Base-by-base conservation (phyloP, 2,113 vertebrate genomes). In the Actenoides hombroni region DNA sequence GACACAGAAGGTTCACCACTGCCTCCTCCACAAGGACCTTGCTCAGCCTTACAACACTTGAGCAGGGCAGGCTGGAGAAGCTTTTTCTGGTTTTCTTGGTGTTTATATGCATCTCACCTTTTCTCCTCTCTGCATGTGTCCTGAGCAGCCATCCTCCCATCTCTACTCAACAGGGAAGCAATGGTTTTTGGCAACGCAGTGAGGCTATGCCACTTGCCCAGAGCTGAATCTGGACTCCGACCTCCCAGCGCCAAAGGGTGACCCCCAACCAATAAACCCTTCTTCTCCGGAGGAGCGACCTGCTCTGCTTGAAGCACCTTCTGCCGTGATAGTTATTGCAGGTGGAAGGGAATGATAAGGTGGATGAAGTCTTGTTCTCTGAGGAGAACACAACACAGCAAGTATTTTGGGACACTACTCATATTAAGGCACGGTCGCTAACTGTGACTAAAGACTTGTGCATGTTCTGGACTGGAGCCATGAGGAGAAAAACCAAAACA, bases 91-190 rank as follows among this genome's bases (percentile, higher is more conserved):
- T 44, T 67, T 68, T 42, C 64, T 13, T 65, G 29, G 16, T 31
- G 37, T 39, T 65, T 13, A 9, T 7, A 17, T 5, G 40, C 24
- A 48, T 46, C 12, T 54, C 46, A 21, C 18, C 29, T 71, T 48
- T 53, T 28, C 39, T 56, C 23, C 46, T 61, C 35, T 61, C 54
- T 17, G 10, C 33, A 2, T 5, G 10, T 46, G 24, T 6, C 15
- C 73, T 2, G 13, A 79, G n/a, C 60, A 63, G 20, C 35, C 40
- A 11, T 28, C 68, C 42, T 48, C 39, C 25, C 29, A 46, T 5
- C 16, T 8, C 39, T 29, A 48, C 5, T 1, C 3, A n/a, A 23
- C 25, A 60, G 31, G 18, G 17, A 39, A 65, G 35, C 2, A 0
- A 42, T 67, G 33, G 11, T 46, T 51, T 51, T 39, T 19, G 11